Conservation (phyloP, 2,888 invertebrate species). For the Tinea pellionella region DNA sequence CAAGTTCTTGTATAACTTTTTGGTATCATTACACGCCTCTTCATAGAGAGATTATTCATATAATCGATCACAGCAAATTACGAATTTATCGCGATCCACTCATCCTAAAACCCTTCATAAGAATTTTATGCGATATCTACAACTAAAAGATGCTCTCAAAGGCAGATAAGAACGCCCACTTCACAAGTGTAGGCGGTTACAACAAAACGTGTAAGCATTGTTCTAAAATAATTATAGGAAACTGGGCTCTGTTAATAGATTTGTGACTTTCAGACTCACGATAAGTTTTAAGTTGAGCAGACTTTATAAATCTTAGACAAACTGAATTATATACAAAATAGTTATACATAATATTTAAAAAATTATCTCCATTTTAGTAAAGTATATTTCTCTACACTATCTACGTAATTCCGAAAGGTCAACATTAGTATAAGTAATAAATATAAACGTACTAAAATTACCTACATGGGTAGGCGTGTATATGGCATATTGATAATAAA, state of each 20-base stretch:
- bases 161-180: not conserved
- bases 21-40: constrained; percentile 3
- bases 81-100: constrained; percentile 20
- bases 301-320: constrained; percentile 61
- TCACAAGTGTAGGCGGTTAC: not conserved
- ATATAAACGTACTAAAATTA: not conserved
- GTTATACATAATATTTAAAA: constrained; percentile 28
- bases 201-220: not conserved
- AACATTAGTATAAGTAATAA: constrained; percentile 13
- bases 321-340: constrained; percentile 64
- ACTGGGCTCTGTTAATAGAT: constrained; percentile 12
- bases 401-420: constrained; percentile 32
- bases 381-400: constrained; percentile 51
- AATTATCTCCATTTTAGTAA: not conserved
- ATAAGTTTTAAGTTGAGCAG: constrained; percentile 65
- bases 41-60: not conserved
- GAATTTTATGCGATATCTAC: constrained; percentile 7
- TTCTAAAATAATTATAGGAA: not conserved
- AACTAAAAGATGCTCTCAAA: constrained; percentile 5
- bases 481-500: not conserved
- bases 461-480: not conserved
- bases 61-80: constrained; percentile 13
- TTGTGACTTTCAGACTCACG: constrained; percentile 44
- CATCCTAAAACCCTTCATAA: constrained; percentile 23
- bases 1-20: constrained; percentile 1